These are phyloP conservation scores for Hemibagrus wyckioides DNA, from an alignment of 2,113 vertebrate genomes.

Conservation along the genomic window DNA sequence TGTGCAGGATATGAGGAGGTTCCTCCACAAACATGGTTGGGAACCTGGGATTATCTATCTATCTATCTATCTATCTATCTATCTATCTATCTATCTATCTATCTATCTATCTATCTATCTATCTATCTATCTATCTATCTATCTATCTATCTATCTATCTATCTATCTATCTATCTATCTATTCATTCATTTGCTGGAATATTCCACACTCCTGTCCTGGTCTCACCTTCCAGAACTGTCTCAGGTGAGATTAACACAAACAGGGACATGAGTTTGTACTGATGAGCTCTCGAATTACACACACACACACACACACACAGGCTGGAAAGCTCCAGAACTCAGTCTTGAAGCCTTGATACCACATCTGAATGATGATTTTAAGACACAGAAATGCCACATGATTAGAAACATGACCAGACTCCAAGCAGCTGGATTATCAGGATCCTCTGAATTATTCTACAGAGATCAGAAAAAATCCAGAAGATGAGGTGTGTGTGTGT, in stretches of 20 bases:
- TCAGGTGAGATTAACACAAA: not conserved
- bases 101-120: not conserved
- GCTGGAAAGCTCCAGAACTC: constrained; percentile 10
- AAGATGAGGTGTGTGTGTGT: not conserved
- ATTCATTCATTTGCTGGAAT: not conserved
- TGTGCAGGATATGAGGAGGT: no score
- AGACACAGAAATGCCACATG: constrained; percentile 28
- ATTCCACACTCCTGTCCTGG: not conserved
- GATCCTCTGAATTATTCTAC: not conserved
- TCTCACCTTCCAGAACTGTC: not conserved
- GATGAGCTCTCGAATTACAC: constrained; percentile 1
- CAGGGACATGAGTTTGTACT: constrained; percentile 13
- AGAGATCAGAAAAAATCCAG: not conserved
- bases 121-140: not conserved
- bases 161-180: not conserved
- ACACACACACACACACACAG: not conserved
- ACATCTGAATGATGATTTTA: constrained; percentile 28
- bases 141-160: not conserved
- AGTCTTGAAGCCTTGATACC: not conserved
- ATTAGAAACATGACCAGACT: constrained; percentile 50
- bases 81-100: not conserved
- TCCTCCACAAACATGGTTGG: no score
- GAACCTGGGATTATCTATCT: no score
- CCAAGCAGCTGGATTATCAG: constrained; percentile 34
- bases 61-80: no score